Base-by-base conservation (phyloP, 2,113 vertebrate genomes). In the Prochilodus magdalenae region DNA sequence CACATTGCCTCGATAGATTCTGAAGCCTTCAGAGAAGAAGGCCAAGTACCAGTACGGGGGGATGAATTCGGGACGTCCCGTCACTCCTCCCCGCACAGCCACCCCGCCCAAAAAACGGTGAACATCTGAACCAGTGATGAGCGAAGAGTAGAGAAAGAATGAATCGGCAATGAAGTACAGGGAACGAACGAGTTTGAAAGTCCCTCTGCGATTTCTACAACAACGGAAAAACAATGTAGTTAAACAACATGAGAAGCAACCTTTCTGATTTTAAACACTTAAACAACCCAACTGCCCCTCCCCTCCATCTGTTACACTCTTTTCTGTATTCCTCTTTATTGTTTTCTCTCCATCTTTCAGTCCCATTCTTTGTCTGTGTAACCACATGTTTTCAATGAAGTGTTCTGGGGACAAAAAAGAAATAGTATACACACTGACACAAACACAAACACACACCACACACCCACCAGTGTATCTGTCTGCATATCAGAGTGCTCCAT, bases 1-100 rank as follows among this genome's bases (percentile, higher is more conserved):
- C 51, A 40, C 55, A 7, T 11, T 47, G 12, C 59, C n/a, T 79
- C 5, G 1, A 72, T 47, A 86, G 84, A 86, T 86, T 30, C 81
- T 86, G 27, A 86, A 86, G 59, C 84, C 84, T 40, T 86, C 84
- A 0, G 84, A 86, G 49, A 86, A 86, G 51, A 83, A 86, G 66
- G 84, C 84, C 0, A 86, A 83, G 81, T 86, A 86, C 30, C 84
- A 86, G 73, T 86, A 86, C 18, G 77, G 81, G 0, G 77, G 84
- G n/a, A 86, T 86, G 81, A 86, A 83, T 63, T 83, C 81, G 0
- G 84, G 84, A 11, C 81, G 84, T 6, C 84, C 84, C 0, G 77
- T 83, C 49, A 86, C 84, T 59, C 81, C 84, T 7, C 81, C 84
- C 49, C 73, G 84, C 18, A 86, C 81, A 57, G 84, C 84, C 22